These are phyloP conservation scores for Gymnopithys bicolor DNA, from an alignment of 2,797 vertebrate species.

Conservation along the genomic window DNA sequence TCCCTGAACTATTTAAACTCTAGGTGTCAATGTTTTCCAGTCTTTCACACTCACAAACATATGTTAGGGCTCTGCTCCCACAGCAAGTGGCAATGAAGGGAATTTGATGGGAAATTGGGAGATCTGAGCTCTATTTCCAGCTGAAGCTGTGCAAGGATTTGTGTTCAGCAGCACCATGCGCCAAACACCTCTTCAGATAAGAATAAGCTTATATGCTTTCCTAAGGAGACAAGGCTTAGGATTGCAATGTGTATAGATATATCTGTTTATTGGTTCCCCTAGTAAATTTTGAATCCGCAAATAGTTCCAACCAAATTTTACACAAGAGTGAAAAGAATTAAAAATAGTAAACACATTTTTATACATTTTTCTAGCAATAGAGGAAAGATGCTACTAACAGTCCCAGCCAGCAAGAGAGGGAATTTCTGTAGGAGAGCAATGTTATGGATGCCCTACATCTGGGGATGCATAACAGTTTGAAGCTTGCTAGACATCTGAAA, in stretches of 20 bases:
- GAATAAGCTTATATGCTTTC: neutral
- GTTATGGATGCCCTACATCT: neutral
- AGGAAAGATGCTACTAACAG: neutral
- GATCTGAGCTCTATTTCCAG: constrained; percentile 21
- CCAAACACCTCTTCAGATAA: neutral
- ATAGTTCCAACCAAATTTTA: neutral
- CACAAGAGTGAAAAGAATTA: neutral
- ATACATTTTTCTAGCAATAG: neutral
- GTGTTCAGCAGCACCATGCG: neutral
- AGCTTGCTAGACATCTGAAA: constrained; percentile 2
- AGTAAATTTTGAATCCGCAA: neutral
- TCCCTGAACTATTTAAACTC: constrained; percentile 49
- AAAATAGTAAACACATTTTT: neutral
- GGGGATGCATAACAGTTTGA: neutral
- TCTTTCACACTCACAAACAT: neutral
- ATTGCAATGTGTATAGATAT: neutral
- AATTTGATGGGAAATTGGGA: neutral
- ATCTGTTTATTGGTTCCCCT: neutral
- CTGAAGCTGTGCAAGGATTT: neutral
- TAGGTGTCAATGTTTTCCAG: constrained; percentile 35
- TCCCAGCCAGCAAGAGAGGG: neutral
- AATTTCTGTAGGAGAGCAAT: neutral
- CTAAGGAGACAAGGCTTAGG: neutral
- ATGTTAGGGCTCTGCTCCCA: constrained; percentile 15
- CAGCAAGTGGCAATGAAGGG: neutral